phyloP scores from a whole-genome alignment of 2,888 invertebrate genomes.

The Exocentrus adspersus region DNA sequence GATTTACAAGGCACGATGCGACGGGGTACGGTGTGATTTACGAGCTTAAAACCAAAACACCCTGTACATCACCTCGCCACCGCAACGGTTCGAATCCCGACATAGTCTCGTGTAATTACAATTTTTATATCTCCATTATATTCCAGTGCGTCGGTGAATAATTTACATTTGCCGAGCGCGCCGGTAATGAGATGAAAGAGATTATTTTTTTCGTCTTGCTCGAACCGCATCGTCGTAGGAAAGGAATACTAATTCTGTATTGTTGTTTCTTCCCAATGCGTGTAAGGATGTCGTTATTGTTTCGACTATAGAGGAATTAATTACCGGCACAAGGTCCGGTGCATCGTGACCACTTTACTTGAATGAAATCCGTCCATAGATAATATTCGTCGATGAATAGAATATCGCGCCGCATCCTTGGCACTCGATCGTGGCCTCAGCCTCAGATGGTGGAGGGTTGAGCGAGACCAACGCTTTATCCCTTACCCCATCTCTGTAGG shows the following conservation, averaged over 20 bases:
- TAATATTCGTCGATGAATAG: no score
- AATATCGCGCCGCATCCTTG: no score
- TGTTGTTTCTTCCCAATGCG: neutral
- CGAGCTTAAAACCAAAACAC: neutral
- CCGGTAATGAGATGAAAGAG: constrained; percentile 9
- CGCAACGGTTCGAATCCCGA: constrained; percentile 11
- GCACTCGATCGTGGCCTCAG: no score
- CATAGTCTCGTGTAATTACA: constrained; percentile 7
- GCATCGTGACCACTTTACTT: neutral
- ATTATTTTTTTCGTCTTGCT: neutral
- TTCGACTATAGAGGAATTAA: neutral
- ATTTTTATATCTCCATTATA: constrained; percentile 16
- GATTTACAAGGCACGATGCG: no score
- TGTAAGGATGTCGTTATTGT: constrained; percentile 2
- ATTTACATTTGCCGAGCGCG: constrained; percentile 1
- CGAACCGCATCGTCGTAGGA: neutral
- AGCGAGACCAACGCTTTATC: no score
- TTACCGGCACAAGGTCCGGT: neutral
- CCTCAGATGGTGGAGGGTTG: no score
- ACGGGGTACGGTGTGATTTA: no score
- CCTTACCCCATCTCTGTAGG: no score
- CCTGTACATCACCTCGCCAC: constrained; percentile 1
- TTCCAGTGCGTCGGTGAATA: neutral
- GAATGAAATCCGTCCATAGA: no score
- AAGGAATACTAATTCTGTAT: constrained; percentile 1